These are phyloP conservation scores for Catajapyx aquilonaris DNA, from an alignment of 1,140 invertebrate species.

Conservation along the genomic window DNA sequence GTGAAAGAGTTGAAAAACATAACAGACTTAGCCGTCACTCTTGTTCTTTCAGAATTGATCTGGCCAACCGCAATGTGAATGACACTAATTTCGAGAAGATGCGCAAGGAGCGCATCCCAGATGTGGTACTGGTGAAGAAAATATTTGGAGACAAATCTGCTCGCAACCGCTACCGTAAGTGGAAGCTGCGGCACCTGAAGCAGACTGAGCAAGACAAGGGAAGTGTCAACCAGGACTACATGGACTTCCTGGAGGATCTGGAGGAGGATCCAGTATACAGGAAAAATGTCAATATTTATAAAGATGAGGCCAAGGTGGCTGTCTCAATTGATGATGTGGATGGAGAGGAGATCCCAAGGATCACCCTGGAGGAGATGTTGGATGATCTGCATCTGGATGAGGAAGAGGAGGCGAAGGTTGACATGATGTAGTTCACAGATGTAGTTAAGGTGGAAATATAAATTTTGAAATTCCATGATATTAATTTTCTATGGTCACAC, in stretches of 20 bases:
- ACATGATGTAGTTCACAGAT: no score
- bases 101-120: conserved; percentile 46
- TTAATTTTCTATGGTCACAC: no score
- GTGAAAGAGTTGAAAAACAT: background rate
- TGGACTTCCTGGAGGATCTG: conserved; percentile 90
- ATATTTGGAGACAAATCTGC: conserved; percentile 50
- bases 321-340: conserved; percentile 37
- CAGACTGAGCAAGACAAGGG: conserved; percentile 46
- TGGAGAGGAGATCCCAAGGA: conserved; percentile 50
- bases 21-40: no score
- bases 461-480: no score
- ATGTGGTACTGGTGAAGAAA: conserved; percentile 89
- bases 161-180: conserved; percentile 51
- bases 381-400: conserved; percentile 77
- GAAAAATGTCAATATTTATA: conserved; percentile 86
- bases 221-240: conserved; percentile 60
- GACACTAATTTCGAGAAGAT: conserved; percentile 70
- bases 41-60: conserved; percentile 47
- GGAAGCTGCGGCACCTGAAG: conserved; percentile 78
- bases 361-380: conserved; percentile 92
- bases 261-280: conserved; percentile 82
- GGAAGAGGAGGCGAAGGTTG: conserved; percentile 9
- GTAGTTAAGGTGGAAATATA: no score
- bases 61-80: conserved; percentile 76
- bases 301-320: conserved; percentile 34